These are phyloP conservation scores for Thymelicus sylvestris DNA, from an alignment of 2,888 invertebrate species.

Conservation along the genomic window DNA sequence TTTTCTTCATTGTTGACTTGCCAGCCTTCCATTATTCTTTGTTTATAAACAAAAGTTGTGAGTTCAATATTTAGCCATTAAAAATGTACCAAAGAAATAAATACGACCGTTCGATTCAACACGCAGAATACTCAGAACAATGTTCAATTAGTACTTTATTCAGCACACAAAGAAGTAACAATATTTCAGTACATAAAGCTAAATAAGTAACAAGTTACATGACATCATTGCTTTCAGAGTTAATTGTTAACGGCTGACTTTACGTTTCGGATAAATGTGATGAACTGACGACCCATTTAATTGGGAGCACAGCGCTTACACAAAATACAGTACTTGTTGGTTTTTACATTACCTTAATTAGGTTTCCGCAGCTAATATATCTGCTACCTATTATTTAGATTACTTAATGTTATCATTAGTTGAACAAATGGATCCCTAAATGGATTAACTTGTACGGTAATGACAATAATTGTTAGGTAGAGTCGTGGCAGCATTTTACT, in stretches of 20 bases:
- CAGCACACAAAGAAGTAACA: background rate
- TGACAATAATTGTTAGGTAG: too few relatives aligned
- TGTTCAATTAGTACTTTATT: background rate
- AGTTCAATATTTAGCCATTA: too few relatives aligned
- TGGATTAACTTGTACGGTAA: too few relatives aligned
- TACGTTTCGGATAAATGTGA: conserved; percentile 12
- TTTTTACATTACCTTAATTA: conserved; percentile 10
- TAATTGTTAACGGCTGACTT: conserved; percentile 10
- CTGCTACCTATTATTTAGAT: background rate
- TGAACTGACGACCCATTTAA: conserved; percentile 5
- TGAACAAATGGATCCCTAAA: too few relatives aligned
- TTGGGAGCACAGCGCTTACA: background rate
- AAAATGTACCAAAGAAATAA: too few relatives aligned
- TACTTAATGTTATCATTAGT: too few relatives aligned
- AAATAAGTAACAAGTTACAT: background rate
- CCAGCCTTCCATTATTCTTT: too few relatives aligned
- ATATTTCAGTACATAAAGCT: background rate
- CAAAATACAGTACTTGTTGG: conserved; percentile 1
- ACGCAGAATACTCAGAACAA: background rate
- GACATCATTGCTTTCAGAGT: conserved; percentile 13
- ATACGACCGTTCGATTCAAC: background rate
- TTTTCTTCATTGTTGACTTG: too few relatives aligned
- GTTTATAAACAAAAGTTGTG: too few relatives aligned
- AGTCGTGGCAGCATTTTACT: too few relatives aligned
- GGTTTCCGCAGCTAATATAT: background rate